phyloP scores from a whole-genome alignment of 2,888 invertebrate species.

The Zeuzera pyrina region DNA sequence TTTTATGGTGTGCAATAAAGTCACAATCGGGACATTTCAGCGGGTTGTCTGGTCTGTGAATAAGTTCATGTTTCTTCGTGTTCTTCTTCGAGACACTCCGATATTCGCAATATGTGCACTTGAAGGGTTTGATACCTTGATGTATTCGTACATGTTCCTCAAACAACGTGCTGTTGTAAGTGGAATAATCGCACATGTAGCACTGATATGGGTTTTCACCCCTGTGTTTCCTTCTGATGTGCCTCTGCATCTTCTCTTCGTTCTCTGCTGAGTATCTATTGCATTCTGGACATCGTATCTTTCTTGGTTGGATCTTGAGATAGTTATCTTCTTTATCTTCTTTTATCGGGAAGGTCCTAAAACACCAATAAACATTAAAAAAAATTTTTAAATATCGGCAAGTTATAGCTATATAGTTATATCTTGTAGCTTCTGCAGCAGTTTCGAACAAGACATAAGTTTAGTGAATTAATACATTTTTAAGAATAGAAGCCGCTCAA shows the following conservation, averaged over 20 bases:
- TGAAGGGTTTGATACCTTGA: slow-evolving; percentile 53
- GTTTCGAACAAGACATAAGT: no score
- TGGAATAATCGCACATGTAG: slow-evolving; percentile 51
- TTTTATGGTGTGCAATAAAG: slow-evolving; percentile 33
- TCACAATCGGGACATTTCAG: slow-evolving; percentile 34
- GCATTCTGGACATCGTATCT: slow-evolving; percentile 36
- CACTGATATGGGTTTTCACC: slow-evolving; percentile 53
- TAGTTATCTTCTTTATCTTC: no score
- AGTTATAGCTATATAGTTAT: no score
- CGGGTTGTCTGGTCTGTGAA: slow-evolving; percentile 44
- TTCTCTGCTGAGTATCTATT: slow-evolving; percentile 27
- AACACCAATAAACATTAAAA: no score
- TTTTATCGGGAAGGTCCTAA: no score
- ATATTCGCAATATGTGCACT: slow-evolving; percentile 44
- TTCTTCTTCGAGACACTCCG: slow-evolving; percentile 52
- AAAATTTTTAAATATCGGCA: no score
- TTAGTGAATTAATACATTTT: no score
- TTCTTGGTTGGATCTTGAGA: no score
- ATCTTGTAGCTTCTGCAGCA: no score
- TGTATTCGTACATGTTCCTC: slow-evolving; percentile 50
- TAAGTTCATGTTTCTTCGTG: slow-evolving; percentile 43
- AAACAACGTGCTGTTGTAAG: slow-evolving; percentile 44
- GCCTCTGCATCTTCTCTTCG: slow-evolving; percentile 36
- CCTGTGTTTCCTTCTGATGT: slow-evolving; percentile 37
- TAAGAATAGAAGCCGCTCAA: no score